Evolutionary conservation across 2,888 invertebrate genomes (phyloP).

Genomic region (Agrenia bidenticulata): DNA sequence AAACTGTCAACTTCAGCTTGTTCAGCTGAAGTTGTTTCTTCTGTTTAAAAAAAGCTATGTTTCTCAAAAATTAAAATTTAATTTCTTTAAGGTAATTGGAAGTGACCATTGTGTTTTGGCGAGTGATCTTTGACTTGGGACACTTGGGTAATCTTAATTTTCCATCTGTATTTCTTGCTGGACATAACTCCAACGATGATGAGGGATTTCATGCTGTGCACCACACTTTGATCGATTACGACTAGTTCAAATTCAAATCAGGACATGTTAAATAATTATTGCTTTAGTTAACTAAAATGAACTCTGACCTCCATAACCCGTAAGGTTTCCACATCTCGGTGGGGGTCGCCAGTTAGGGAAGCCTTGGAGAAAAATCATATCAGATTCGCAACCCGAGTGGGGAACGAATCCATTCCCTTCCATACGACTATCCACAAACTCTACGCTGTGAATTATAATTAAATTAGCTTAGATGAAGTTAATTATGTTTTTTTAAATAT

Average conservation of each 20-base stretch:
- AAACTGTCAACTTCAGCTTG: too few relatives aligned
- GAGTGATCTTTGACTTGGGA: too few relatives aligned
- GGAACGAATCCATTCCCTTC: slow-evolving; percentile 31
- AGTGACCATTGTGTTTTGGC: too few relatives aligned
- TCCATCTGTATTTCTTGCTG: slow-evolving; percentile 42
- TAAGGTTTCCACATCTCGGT: slow-evolving; percentile 40
- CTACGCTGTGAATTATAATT: slow-evolving; percentile 29
- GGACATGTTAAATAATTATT: not conserved
- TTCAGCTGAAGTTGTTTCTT: too few relatives aligned
- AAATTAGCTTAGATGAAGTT: too few relatives aligned
- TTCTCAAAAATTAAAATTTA: too few relatives aligned
- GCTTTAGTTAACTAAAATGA: too few relatives aligned
- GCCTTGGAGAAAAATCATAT: slow-evolving; percentile 43
- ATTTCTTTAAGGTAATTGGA: too few relatives aligned
- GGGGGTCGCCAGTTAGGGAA: slow-evolving; percentile 48
- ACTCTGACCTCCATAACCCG: slow-evolving; percentile 41
- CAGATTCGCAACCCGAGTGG: slow-evolving; percentile 37
- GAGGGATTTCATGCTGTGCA: slow-evolving; percentile 23
- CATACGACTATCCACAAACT: slow-evolving; percentile 34
- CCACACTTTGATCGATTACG: not conserved
- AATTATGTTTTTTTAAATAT: too few relatives aligned
- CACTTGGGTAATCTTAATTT: slow-evolving; percentile 37
- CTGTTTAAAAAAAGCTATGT: too few relatives aligned
- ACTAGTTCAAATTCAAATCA: slow-evolving; percentile 22
- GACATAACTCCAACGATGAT: slow-evolving; percentile 42